Conservation (phyloP, 2,113 vertebrate species). For the Microtus oregoni region DNA sequence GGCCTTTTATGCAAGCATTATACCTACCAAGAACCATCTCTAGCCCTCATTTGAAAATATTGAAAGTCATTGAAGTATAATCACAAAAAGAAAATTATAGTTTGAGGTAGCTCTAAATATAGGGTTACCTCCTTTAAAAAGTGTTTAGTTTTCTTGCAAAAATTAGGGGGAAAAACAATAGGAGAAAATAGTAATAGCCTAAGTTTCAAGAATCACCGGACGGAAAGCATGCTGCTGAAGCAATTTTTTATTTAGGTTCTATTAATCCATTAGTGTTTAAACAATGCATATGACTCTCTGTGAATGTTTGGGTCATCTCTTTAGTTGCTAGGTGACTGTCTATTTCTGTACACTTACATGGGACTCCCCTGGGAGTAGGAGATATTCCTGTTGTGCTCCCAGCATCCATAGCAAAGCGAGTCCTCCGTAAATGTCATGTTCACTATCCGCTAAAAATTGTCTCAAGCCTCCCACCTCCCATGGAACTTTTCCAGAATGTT, state of each 20-base stretch:
- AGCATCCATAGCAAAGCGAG: slow-evolving; percentile 31
- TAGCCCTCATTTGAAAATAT: slow-evolving; percentile 1
- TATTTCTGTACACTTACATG: not conserved
- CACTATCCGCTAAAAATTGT: not conserved
- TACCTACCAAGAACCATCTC: too few species aligned
- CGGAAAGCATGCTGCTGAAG: slow-evolving; percentile 25
- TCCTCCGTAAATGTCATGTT: not conserved
- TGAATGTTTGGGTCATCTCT: slow-evolving; percentile 49
- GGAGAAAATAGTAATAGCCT: not conserved
- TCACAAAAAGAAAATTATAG: slow-evolving; percentile 36
- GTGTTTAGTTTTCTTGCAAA: not conserved
- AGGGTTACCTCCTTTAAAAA: not conserved
- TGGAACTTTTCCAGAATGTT: not conserved
- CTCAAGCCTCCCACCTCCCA: not conserved
- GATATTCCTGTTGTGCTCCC: not conserved
- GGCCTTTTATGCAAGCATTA: not conserved
- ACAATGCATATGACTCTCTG: not conserved
- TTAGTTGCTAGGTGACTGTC: slow-evolving; percentile 39
- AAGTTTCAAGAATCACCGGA: not conserved
- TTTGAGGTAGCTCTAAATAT: not conserved
- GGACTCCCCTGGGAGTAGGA: not conserved
- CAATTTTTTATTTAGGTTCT: slow-evolving; percentile 50
- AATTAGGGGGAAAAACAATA: slow-evolving; percentile 13
- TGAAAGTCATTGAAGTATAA: not conserved
- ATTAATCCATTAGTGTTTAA: not conserved